Conservation (phyloP, 2,888 invertebrate genomes). For the Oxytorus armatus region DNA sequence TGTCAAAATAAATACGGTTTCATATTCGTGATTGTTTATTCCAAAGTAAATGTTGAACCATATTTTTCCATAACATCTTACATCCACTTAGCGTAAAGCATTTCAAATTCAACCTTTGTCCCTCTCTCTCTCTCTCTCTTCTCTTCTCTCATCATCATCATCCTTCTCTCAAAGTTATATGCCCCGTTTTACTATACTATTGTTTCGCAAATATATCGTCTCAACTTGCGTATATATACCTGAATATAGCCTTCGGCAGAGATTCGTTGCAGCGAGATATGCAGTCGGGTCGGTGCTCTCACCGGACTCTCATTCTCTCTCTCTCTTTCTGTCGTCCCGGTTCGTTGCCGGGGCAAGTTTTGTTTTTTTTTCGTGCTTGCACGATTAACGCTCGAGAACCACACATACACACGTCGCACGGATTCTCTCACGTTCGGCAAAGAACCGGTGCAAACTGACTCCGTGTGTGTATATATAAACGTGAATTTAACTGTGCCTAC, state of each 20-base stretch:
- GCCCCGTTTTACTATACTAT: conserved; percentile 7
- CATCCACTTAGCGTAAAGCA: conserved; percentile 1
- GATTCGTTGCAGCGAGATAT: conserved; percentile 51
- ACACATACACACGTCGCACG: neutral
- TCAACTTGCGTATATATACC: conserved; percentile 14
- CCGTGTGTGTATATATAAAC: neutral
- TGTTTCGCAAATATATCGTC: conserved; percentile 34
- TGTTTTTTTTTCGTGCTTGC: conserved; percentile 43
- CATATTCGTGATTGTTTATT: neutral
- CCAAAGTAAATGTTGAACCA: conserved; percentile 1
- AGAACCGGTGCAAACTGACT: conserved; percentile 52
- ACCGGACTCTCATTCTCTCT: neutral
- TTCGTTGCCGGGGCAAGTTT: conserved; percentile 54
- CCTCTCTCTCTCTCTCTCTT: neutral
- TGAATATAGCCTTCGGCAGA: conserved; percentile 31
- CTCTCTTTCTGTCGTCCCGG: too few species aligned
- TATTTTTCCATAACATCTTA: neutral
- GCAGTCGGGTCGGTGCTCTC: conserved; percentile 32
- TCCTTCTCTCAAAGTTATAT: neutral
- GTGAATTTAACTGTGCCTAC: conserved; percentile 10
- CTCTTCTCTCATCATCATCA: neutral
- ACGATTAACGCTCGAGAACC: conserved; percentile 55
- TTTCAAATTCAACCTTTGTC: conserved; percentile 8
- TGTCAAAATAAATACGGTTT: too few species aligned
- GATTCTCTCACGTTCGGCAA: conserved; percentile 20